A percentile compares a stretch with the other conserved stretches of the same genome.
Conservation (phyloP, 2,888 invertebrate species). For the Smittia aterrima region DNA sequence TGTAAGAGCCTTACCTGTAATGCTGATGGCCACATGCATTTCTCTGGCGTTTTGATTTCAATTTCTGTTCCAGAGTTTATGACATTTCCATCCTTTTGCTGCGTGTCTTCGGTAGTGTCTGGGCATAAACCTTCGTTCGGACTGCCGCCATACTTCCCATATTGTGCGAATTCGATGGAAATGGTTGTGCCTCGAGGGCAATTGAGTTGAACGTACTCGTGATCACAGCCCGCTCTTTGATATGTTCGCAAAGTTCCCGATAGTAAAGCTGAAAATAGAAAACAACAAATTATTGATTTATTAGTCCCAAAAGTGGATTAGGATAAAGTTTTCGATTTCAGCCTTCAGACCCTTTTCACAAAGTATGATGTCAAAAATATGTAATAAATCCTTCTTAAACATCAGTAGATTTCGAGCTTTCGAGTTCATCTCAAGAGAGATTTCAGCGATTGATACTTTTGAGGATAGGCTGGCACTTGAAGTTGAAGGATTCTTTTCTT, state of each 20-base stretch:
- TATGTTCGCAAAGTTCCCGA: slow-evolving; percentile 88
- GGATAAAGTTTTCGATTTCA: neutral
- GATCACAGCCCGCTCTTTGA: slow-evolving; percentile 89
- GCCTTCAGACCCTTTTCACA: slow-evolving; percentile 23
- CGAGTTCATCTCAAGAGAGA: neutral
- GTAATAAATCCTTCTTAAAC: slow-evolving; percentile 11
- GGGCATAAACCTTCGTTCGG: slow-evolving; percentile 52
- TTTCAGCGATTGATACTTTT: neutral
- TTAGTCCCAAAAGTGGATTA: neutral
- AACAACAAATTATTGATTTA: slow-evolving; percentile 42
- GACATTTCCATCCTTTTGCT: slow-evolving; percentile 46
- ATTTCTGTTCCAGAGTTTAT: slow-evolving; percentile 54
- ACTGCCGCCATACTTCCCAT: slow-evolving; percentile 63
- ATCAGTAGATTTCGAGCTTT: slow-evolving; percentile 4
- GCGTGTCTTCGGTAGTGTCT: slow-evolving; percentile 50
- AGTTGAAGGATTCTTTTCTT: too few relatives aligned
- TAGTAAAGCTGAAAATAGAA: slow-evolving; percentile 70
- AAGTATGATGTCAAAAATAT: slow-evolving; percentile 36
- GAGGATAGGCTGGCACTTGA: too few relatives aligned
- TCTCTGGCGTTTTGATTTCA: slow-evolving; percentile 61
- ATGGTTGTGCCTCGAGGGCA: slow-evolving; percentile 92
- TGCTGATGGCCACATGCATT: slow-evolving; percentile 66
- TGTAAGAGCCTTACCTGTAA: slow-evolving; percentile 82
- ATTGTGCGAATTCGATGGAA: slow-evolving; percentile 86
- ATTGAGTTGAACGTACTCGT: slow-evolving; percentile 78